Conservation (phyloP, 37 sponge, comb jelly and placozoan genomes). For the Chondrosia reniformis region DNA sequence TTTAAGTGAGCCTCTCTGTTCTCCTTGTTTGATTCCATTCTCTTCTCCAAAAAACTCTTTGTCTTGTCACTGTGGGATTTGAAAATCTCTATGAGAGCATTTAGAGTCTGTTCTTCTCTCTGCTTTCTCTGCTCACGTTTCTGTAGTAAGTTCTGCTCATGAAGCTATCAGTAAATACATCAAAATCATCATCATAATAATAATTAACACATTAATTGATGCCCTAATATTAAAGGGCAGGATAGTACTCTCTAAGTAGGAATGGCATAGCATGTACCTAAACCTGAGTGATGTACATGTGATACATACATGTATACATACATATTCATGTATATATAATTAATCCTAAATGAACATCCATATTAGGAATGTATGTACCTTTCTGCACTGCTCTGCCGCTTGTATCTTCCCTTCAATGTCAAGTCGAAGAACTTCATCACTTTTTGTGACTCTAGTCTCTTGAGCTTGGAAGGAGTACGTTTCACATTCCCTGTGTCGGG, state of each 20-base stretch:
- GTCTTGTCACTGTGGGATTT: conserved; percentile 17
- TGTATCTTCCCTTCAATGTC: conserved; percentile 38
- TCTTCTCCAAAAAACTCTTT: not conserved
- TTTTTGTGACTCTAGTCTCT: not conserved
- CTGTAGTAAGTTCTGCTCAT: conserved; percentile 11
- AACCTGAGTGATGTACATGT: too few species aligned
- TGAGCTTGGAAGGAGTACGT: not conserved
- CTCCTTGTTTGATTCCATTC: conserved; percentile 10
- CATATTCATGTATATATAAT: not conserved
- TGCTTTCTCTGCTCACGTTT: not conserved
- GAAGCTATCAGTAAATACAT: not conserved
- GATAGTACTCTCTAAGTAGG: too few species aligned
- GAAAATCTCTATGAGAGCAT: not conserved
- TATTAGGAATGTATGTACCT: not conserved
- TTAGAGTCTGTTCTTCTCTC: not conserved
- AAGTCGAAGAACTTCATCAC: not conserved
- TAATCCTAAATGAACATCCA: too few species aligned
- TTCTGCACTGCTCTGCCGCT: conserved; percentile 27
- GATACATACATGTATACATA: not conserved
- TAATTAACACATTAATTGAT: not conserved
- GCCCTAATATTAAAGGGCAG: too few species aligned
- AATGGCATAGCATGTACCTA: too few species aligned
- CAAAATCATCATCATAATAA: not conserved
- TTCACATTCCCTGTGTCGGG: conserved; percentile 3
- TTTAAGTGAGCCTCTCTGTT: conserved; percentile 37